phyloP scores from a whole-genome alignment of 2,888 invertebrate species.

The Chirona hameri region DNA sequence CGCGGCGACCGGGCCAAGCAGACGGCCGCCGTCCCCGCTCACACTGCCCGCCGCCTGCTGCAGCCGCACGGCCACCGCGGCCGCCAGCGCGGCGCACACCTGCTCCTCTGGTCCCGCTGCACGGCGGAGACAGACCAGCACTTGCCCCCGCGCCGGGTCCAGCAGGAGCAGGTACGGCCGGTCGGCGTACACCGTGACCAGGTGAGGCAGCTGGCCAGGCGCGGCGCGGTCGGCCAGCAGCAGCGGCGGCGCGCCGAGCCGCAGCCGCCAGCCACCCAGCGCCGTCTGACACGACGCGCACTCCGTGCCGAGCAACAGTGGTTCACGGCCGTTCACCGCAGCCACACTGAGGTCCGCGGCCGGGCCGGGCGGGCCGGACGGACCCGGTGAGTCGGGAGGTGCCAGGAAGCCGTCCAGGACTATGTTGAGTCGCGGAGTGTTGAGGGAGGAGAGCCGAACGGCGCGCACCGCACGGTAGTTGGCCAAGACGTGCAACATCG shows the following conservation, averaged over 20 bases:
- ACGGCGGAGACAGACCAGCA: background rate
- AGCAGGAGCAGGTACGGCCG: conserved; percentile 4
- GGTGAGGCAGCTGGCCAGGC: background rate
- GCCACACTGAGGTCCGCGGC: background rate
- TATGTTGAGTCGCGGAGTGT: conserved; percentile 70
- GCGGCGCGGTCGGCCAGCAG: background rate
- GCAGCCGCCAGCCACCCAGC: conserved; percentile 30
- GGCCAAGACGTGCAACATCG: conserved; percentile 72
- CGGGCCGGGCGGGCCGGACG: background rate
- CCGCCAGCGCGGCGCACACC: background rate
- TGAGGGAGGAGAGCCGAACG: conserved; percentile 74
- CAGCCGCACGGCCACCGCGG: background rate
- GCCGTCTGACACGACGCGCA: background rate
- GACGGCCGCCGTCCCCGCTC: background rate
- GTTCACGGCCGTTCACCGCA: conserved; percentile 8
- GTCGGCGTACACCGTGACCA: background rate
- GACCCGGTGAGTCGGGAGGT: too few species aligned
- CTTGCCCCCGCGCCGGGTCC: background rate
- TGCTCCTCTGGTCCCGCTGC: background rate
- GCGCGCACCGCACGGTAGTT: conserved; percentile 84
- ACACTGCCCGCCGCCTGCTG: background rate
- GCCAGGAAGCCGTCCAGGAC: conserved; percentile 60
- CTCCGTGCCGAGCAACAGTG: background rate
- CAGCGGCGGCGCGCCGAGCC: background rate
- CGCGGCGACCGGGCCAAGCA: background rate